Evolutionary conservation across 2,888 invertebrate species (phyloP).

Genomic region (Drosophila mimetica): DNA sequence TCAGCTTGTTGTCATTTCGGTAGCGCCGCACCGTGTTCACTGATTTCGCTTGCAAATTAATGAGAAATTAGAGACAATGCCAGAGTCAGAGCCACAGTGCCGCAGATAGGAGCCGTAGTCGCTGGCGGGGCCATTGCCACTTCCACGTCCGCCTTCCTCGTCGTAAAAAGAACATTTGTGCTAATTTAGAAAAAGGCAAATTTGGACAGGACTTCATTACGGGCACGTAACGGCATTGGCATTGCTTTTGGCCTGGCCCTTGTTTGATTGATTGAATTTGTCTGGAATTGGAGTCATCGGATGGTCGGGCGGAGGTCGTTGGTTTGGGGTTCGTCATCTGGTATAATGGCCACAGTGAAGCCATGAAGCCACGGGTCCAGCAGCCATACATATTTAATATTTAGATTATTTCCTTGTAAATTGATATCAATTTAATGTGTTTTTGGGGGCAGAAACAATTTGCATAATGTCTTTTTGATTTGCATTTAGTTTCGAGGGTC

Average conservation of each 20-base stretch:
- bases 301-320: neutral
- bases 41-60: constrained; percentile 84
- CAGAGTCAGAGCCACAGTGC: constrained; percentile 35
- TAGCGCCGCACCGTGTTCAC: constrained; percentile 57
- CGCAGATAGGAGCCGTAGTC: constrained; percentile 20
- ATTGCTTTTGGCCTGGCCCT: constrained; percentile 56
- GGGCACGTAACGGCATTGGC: constrained; percentile 73
- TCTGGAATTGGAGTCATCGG: constrained; percentile 26
- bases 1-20: constrained; percentile 64
- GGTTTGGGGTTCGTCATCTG: constrained; percentile 2
- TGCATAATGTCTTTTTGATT: constrained; percentile 74
- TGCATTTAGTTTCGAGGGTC: constrained; percentile 41
- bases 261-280: constrained; percentile 81
- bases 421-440: constrained; percentile 74
- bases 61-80: constrained; percentile 82
- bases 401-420: constrained; percentile 58
- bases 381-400: constrained; percentile 53
- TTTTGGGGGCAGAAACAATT: constrained; percentile 52
- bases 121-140: constrained; percentile 28
- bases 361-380: constrained; percentile 10
- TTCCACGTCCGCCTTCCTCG: constrained; percentile 58
- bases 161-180: constrained; percentile 82
- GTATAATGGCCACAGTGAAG: constrained; percentile 23
- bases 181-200: constrained; percentile 81
- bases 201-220: constrained; percentile 81